A percentile compares a stretch with the other conserved stretches of the same genome.
Conservation (phyloP, 2,113 vertebrate genomes). For the Holacanthus passer region DNA sequence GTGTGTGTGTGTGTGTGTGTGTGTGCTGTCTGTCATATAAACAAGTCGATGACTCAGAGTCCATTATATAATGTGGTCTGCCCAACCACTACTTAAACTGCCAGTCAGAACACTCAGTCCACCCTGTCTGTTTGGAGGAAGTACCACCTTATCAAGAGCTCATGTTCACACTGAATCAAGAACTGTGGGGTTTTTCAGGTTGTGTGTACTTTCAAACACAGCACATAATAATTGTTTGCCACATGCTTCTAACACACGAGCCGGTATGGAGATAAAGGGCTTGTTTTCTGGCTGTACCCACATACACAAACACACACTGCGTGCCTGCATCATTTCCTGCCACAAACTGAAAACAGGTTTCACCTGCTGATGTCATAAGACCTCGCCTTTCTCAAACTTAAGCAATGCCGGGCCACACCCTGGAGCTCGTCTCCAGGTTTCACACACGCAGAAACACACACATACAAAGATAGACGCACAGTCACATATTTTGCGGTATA, state of each 20-base stretch:
- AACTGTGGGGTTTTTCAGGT: neutral
- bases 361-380: conserved; percentile 77
- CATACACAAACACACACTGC: conserved; percentile 33
- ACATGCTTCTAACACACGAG: conserved; percentile 8
- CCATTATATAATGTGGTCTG: conserved; percentile 56
- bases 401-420: conserved; percentile 68
- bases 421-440: conserved; percentile 45
- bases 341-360: conserved; percentile 75
- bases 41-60: conserved; percentile 67
- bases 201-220: neutral
- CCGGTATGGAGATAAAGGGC: conserved; percentile 20
- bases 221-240: neutral
- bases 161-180: neutral
- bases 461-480: neutral
- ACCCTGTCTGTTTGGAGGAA: neutral
- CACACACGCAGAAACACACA: conserved; percentile 24
- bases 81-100: conserved; percentile 30
- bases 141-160: neutral
- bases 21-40: conserved; percentile 52
- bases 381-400: conserved; percentile 58
- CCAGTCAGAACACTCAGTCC: conserved; percentile 41
- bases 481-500: neutral
- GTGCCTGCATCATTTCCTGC: conserved; percentile 71
- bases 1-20: neutral
- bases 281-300: conserved; percentile 31